Evolutionary conservation across 2,797 vertebrate genomes (phyloP), one percentile per base, ranked within the genome.

Genomic region (Loriculus beryllinus): DNA sequence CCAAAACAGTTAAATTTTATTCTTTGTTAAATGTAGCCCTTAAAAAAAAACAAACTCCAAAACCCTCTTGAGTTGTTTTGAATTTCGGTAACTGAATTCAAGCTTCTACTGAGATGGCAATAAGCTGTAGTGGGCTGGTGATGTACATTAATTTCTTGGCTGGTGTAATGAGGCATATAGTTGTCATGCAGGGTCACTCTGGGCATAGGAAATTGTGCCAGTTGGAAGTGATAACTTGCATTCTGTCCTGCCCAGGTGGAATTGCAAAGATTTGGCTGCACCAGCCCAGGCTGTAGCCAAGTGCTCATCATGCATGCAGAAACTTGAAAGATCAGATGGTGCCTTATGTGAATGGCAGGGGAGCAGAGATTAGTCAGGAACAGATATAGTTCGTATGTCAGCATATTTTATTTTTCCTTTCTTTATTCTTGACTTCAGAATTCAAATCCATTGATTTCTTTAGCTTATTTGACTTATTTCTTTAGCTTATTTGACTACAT

Each of bases 181-280:
- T 76, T 86, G 77, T 90, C 92, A 70, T 17, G 82, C 70, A 33
- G 92, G 87, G 95, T 92, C 93, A 91, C 92, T 92, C 91, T 93
- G 91, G 59, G 91, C 80, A 10, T 35, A 52, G 92, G 95, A 91
- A 70, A 64, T 49, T 6, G 79, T 91, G 96, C 92, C 96, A 94
- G 84, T 96, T 63, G 67, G 94, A 96, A 96, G 91, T 92, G 92
- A 86, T 93, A 94, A 92, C 93, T 88, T 64, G 67, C 93, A 74
- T 97, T 97, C 96, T 97, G 95, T 95, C 93, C 92, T 96, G 63
- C 89, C 93, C 95, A 96, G 94, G 96, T 96, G 95, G 92, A 92
- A 74, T 68, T 1, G 1, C 87, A 79, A 60, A 74, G 89, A 96
- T 72, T 95, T 97, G 96, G 96, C 95, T 84, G 76, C n/a, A 56